Evolutionary conservation across 1,140 invertebrate species (phyloP).

Genomic region (Tribolium castaneum): DNA sequence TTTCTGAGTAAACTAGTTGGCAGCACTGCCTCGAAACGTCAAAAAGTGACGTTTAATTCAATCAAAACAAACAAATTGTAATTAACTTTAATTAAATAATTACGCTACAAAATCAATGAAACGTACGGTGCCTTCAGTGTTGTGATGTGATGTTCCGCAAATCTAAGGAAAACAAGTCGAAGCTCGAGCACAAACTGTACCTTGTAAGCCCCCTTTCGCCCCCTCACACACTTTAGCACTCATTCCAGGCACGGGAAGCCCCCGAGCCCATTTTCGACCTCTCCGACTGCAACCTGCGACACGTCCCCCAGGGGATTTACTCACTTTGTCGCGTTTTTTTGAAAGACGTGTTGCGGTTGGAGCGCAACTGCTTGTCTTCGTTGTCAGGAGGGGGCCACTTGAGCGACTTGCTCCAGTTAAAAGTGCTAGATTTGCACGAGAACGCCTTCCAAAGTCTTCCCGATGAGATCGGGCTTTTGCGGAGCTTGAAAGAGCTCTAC

Average conservation of each 20-base stretch:
- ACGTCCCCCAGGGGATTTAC: slow-evolving; percentile 79
- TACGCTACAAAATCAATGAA: not conserved
- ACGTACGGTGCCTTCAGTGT: not conserved
- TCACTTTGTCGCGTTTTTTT: slow-evolving; percentile 81
- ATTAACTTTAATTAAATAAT: too few species aligned
- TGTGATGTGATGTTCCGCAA: slow-evolving; percentile 54
- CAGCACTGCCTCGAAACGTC: too few species aligned
- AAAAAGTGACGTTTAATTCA: too few species aligned
- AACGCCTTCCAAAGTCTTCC: slow-evolving; percentile 76
- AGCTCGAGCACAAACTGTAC: slow-evolving; percentile 78
- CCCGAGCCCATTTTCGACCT: slow-evolving; percentile 82
- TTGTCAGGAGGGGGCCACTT: slow-evolving; percentile 78
- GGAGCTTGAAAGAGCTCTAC: slow-evolving; percentile 75
- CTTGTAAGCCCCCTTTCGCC: slow-evolving; percentile 65
- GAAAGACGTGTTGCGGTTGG: slow-evolving; percentile 75
- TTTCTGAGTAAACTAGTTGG: too few species aligned
- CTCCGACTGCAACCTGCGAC: slow-evolving; percentile 75
- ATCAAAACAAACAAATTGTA: too few species aligned
- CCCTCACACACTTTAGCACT: not conserved
- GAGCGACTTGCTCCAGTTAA: slow-evolving; percentile 74
- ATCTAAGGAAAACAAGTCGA: slow-evolving; percentile 71
- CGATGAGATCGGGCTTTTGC: slow-evolving; percentile 71
- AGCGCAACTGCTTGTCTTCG: slow-evolving; percentile 75
- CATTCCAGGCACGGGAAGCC: slow-evolving; percentile 75
- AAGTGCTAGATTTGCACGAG: slow-evolving; percentile 76